Evolutionary conservation across 2,888 invertebrate species (phyloP), one percentile per base, ranked within the genome.

Genomic region (Eutolmus rufibarbis): DNA sequence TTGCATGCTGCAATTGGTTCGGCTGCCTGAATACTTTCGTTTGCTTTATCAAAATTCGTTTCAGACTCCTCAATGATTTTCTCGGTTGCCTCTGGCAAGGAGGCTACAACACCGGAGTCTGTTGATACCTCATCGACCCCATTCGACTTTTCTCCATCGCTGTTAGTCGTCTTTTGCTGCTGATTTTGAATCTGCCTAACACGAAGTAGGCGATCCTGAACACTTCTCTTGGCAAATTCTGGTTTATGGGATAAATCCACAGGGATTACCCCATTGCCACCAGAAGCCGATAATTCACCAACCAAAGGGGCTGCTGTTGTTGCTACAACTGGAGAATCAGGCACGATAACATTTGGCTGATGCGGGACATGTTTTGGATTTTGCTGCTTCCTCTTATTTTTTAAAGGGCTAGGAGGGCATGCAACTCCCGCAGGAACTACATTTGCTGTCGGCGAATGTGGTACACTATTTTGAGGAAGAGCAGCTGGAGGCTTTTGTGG

Each of bases 181-280:
- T 19, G 81, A 43, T 84, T 87, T 43, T 37, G 66, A 12, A 4
- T 8, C 86, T 89, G 87, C 19, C 87, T 82, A 31, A 74, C 86
- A 43, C 88, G 87, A 23, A 87, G 31, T 19, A 89, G 84, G 16
- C 89, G 87, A 56, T 89, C 89, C 76, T 89, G 89, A 85, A 89
- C 88, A 77, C 89, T 89, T 84, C 51, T 88, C 66, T 88, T 88
- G 16, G 88, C 88, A 46, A 89, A 89, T 87, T 89, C 89, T 16
- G 89, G 89, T 43, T 89, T 89, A 85, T 87, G 88, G 16, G 89
- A 89, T 46, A 89, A 51, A 76, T 89, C 88, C 12, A 87, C 78
- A 8, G 78, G 78, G 5, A 86, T 34, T 43, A 87, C 23, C 14
- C 87, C 88, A 74, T 77, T 86, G 19, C 87, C 87, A 76, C 76